Base-by-base conservation (phyloP, 2,113 vertebrate species). In the Apteryx owenii region DNA sequence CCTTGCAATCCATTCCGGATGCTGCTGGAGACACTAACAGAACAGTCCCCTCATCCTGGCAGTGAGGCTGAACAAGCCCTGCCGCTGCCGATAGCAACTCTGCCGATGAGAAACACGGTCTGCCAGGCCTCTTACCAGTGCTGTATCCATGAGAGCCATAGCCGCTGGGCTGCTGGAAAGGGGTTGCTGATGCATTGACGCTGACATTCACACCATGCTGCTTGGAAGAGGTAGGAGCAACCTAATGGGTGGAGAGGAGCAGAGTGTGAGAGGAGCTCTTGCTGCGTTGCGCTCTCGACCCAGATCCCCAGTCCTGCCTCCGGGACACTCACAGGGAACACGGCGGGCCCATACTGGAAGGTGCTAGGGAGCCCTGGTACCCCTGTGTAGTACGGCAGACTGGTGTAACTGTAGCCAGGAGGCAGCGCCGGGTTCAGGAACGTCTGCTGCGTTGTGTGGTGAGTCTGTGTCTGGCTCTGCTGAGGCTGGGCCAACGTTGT, bases 351-450 rank as follows among this genome's bases (percentile, higher is more conserved):
- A 4, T 99, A 99, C 97, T 99, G 99, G 98, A 99, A 99, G 97
- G 99, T 99, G 98, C 99, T 99, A 96, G 99, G 99, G 93, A 99
- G 98, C 94, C 99, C 99, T 18, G 99, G 99, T 96, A 99, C 99
- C 93, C 99, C 99, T 84, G 99, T 99, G 97, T 99, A 99, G 98
- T 99, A 99, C 8, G 99, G 99, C 97, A 99, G 99, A 97, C 99
- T 99, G 90, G 99, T 99, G 97, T 99, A 99, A 98, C 99, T 99
- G 98, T 99, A 99, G 96, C 99, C 99, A 12, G 99, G 99, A 29
- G 99, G 99, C 98, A 99, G 98, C 50, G 99, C 99, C 0, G 99
- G 99, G 97, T 99, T 99, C 81, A 99, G 99, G 98, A 99, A 99
- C 71, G 99, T 99, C 98, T 99, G 99, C 98, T 99, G 99, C 2